phyloP scores from a whole-genome alignment of 2,888 invertebrate species.

The Euplagia quadripunctaria region DNA sequence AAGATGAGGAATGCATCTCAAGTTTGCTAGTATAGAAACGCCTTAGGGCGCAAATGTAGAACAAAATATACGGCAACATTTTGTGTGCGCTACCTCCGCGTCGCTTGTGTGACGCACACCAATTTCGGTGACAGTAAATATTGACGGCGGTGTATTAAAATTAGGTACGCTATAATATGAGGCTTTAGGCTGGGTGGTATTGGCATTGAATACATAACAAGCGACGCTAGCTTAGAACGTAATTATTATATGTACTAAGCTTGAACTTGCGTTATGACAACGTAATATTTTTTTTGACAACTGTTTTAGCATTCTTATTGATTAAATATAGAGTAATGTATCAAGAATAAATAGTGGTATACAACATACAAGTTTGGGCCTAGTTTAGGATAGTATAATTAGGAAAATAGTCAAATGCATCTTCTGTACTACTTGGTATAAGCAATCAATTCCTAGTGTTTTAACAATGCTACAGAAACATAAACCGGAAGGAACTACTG shows the following conservation, averaged over 20 bases:
- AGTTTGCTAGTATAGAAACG: conserved; percentile 43
- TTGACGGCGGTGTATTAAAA: conserved; percentile 37
- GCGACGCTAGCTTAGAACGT: background rate
- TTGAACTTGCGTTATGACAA: background rate
- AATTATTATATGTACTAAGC: background rate
- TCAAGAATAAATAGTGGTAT: too few species aligned
- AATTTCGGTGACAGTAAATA: conserved; percentile 42
- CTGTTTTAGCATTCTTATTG: background rate
- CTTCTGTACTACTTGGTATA: too few species aligned
- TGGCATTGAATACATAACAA: conserved; percentile 6
- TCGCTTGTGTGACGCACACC: conserved; percentile 26
- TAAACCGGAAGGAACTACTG: too few species aligned
- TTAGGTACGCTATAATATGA: conserved; percentile 28
- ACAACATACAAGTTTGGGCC: too few species aligned
- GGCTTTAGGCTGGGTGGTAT: conserved; percentile 10
- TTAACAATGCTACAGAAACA: too few species aligned
- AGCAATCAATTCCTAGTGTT: too few species aligned
- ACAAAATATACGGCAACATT: conserved; percentile 49
- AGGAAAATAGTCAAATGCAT: too few species aligned
- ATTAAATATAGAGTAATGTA: background rate
- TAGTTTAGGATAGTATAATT: too few species aligned
- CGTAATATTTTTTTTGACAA: background rate
- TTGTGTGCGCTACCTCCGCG: conserved; percentile 33
- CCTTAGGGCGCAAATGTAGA: conserved; percentile 34
- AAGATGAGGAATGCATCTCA: conserved; percentile 72